Percentiles rank a stretch among this genome's conserved stretches.
Evolutionary conservation across 2,797 vertebrate species (phyloP).

Genomic region (Saxicola maurus): DNA sequence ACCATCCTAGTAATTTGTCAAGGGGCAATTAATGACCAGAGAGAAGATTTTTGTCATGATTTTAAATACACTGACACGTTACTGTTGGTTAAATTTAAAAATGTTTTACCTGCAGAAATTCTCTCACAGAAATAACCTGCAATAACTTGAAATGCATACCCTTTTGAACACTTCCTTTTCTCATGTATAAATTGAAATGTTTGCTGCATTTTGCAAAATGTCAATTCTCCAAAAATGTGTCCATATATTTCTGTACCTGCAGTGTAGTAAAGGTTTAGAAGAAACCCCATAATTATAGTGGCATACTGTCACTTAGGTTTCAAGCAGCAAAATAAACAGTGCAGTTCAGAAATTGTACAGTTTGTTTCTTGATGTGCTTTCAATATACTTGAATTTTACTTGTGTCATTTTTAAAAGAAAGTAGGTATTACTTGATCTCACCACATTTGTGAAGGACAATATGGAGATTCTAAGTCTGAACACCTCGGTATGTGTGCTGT

Average conservation of each 20-base stretch:
- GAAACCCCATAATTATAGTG: conserved; percentile 77
- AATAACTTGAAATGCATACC: conserved; percentile 84
- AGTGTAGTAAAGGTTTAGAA: conserved; percentile 80
- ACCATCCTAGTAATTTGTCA: conserved; percentile 77
- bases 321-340: conserved; percentile 85
- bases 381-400: conserved; percentile 49
- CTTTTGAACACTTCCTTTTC: conserved; percentile 84
- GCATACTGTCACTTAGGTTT: conserved; percentile 82
- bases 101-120: conserved; percentile 82
- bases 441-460: conserved; percentile 6
- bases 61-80: conserved; percentile 83
- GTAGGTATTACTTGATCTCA: conserved; percentile 30
- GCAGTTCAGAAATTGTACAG: conserved; percentile 80
- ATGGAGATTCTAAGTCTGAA: conserved; percentile 40
- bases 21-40: conserved; percentile 75
- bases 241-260: conserved; percentile 81
- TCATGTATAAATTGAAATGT: conserved; percentile 82
- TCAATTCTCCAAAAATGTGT: conserved; percentile 78
- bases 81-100: conserved; percentile 81
- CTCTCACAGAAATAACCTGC: conserved; percentile 81
- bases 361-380: conserved; percentile 78
- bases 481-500: conserved; percentile 28
- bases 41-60: conserved; percentile 80
- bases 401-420: conserved; percentile 10
- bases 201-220: conserved; percentile 83